Conservation (phyloP, 2,888 invertebrate genomes). For the Melanotus villosus region DNA sequence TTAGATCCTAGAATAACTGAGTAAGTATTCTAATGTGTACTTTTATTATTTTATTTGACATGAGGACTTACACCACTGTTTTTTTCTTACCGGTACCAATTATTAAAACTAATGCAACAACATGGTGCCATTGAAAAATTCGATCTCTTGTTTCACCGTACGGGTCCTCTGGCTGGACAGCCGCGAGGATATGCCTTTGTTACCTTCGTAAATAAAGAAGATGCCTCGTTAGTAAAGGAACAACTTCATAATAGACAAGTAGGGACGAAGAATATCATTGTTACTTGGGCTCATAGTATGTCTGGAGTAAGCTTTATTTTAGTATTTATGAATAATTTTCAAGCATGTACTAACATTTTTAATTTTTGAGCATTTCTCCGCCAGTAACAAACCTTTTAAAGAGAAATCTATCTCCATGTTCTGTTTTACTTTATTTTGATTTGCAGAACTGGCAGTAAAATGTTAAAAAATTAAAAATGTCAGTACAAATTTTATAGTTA, state of each 20-base stretch:
- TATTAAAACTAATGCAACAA: conserved; percentile 96
- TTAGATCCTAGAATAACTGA: conserved; percentile 92
- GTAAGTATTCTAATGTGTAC: conserved; percentile 77
- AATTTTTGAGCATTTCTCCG: no score
- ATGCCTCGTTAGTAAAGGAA: conserved; percentile 81
- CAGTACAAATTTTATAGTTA: no score
- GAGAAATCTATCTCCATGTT: no score
- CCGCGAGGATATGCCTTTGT: conserved; percentile 96
- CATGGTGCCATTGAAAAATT: conserved; percentile 95
- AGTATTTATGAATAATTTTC: background rate
- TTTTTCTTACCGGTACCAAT: conserved; percentile 87
- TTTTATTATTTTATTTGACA: background rate
- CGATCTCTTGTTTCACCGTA: conserved; percentile 94
- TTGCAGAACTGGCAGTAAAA: no score
- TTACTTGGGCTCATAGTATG: conserved; percentile 86
- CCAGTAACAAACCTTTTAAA: no score
- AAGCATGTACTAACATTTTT: no score
- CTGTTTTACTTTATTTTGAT: no score
- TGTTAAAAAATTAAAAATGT: no score
- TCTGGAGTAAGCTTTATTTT: conserved; percentile 71
- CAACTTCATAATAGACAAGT: conserved; percentile 82
- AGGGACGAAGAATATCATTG: conserved; percentile 82
- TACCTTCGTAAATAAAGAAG: conserved; percentile 78
- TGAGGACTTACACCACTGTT: conserved; percentile 34
- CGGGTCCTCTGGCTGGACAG: conserved; percentile 89